Evolutionary conservation across 2,113 vertebrate genomes (phyloP).

Genomic region (Pseudopipra pipra): DNA sequence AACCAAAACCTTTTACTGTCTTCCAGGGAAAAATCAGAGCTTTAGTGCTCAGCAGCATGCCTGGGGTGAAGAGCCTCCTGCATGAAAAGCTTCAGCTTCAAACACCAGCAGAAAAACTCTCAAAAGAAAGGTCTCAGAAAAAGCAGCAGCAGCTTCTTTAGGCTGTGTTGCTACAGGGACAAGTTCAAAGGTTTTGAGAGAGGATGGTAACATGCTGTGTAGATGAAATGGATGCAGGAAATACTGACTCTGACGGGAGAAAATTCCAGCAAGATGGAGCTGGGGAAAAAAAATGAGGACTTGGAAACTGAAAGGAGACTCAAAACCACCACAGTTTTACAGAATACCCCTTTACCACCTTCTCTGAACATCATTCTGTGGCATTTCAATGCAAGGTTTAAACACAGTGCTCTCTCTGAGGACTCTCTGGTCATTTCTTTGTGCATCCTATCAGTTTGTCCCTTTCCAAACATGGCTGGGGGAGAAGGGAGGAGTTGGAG

Average conservation of each 20-base stretch:
- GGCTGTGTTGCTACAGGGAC: neutral
- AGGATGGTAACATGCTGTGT: neutral
- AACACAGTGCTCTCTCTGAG: neutral
- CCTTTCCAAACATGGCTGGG: neutral
- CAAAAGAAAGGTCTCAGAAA: neutral
- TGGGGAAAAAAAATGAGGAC: rapidly evolving
- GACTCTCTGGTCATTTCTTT: neutral
- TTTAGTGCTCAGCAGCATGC: neutral
- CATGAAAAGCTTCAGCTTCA: neutral
- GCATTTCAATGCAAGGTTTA: neutral
- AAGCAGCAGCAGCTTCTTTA: neutral
- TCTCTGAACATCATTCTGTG: neutral
- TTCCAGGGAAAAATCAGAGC: neutral
- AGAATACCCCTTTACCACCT: neutral
- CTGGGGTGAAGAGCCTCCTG: neutral
- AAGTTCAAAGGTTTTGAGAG: neutral
- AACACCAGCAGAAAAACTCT: neutral
- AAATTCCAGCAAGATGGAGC: neutral
- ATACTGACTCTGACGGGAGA: neutral
- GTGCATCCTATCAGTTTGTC: neutral
- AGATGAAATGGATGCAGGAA: neutral
- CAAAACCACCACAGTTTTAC: neutral
- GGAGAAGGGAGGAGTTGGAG: neutral
- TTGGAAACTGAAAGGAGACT: neutral
- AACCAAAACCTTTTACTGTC: neutral